Evolutionary conservation across 2,888 invertebrate species (phyloP).

Genomic region (Gibbula magus): DNA sequence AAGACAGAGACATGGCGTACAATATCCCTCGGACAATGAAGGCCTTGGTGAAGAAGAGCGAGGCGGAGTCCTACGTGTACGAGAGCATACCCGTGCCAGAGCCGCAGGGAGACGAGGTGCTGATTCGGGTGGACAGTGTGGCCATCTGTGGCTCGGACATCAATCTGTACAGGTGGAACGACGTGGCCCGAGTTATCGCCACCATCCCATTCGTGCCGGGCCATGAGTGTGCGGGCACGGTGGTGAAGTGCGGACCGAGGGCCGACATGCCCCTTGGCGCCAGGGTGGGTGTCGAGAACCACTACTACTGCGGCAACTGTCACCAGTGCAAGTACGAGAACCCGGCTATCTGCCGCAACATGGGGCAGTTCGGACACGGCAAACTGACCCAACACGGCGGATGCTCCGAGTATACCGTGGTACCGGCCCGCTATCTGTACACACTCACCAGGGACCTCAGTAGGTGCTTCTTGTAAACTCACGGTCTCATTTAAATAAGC

Average conservation of each 20-base stretch:
- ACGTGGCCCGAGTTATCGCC: slow-evolving; percentile 67
- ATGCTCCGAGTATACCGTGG: slow-evolving; percentile 70
- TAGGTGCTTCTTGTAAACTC: slow-evolving; percentile 35
- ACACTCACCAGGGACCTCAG: slow-evolving; percentile 58
- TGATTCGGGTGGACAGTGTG: slow-evolving; percentile 66
- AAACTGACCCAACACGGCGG: slow-evolving; percentile 67
- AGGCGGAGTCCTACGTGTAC: slow-evolving; percentile 61
- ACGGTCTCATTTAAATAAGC: too few relatives aligned
- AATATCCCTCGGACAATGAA: slow-evolving; percentile 58
- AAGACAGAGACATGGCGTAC: neutral
- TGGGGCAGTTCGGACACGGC: slow-evolving; percentile 72
- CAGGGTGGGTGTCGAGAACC: slow-evolving; percentile 69
- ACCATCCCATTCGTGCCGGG: slow-evolving; percentile 70
- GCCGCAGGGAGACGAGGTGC: slow-evolving; percentile 62
- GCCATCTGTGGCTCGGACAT: slow-evolving; percentile 71
- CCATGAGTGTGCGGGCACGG: slow-evolving; percentile 70
- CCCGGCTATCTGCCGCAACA: slow-evolving; percentile 65
- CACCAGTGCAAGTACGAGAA: slow-evolving; percentile 64
- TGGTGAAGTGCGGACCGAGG: slow-evolving; percentile 68
- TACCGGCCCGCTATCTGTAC: slow-evolving; percentile 65
- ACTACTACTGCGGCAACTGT: slow-evolving; percentile 68
- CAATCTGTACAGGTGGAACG: slow-evolving; percentile 67
- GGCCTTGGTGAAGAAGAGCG: slow-evolving; percentile 63
- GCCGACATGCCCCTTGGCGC: slow-evolving; percentile 60
- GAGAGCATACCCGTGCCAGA: slow-evolving; percentile 61